Base-by-base conservation (phyloP, 2,888 invertebrate genomes). In the Spisula solida region DNA sequence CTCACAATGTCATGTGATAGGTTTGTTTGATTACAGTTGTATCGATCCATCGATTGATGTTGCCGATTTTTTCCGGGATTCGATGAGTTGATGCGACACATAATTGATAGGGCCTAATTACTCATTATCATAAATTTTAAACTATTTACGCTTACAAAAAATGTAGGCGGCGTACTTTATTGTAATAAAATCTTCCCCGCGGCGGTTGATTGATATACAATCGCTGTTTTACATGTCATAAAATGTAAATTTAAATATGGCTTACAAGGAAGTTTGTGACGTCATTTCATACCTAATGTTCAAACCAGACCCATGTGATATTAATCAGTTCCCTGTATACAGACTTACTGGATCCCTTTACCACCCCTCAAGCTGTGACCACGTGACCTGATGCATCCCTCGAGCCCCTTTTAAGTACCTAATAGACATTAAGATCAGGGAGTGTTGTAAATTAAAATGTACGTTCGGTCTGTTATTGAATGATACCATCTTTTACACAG, bases 351-450 rank as follows among this genome's bases (percentile, higher is more conserved):
- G 75, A 31, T 16, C 75, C 75, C 34, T 34, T 34, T 75, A 34
- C 31, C 14, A 16, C 20, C 60, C 56, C 60, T 60, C n/a, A 2
- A 60, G 60, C 60, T 20, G 18, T 51, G 51, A 51, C 16, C 51
- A 51, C 14, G 51, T 51, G 16, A 51, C 51, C 51, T 16, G 12
- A 1, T 51, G 51, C 16, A 51, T 51, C 60, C 60, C 75, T 31
- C 31, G 18, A 75, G 75, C 75, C 75, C 75, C 75, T 34, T 75
- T 51, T 60, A 60, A 60, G 25, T 60, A 60, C 60, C n/a, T 60
- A 25, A 34, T 31, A 75, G 1, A 75, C 31, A 34, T 20, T 75
- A 34, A 34, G 5, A 75, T 16, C 16, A 18, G 2, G 18, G 31
- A 75, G 75, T 18, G 31, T 75, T 75, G 75, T 75, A 75, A 75